Base-by-base conservation (phyloP, 2,888 invertebrate genomes). In the Flexamia atlantica region DNA sequence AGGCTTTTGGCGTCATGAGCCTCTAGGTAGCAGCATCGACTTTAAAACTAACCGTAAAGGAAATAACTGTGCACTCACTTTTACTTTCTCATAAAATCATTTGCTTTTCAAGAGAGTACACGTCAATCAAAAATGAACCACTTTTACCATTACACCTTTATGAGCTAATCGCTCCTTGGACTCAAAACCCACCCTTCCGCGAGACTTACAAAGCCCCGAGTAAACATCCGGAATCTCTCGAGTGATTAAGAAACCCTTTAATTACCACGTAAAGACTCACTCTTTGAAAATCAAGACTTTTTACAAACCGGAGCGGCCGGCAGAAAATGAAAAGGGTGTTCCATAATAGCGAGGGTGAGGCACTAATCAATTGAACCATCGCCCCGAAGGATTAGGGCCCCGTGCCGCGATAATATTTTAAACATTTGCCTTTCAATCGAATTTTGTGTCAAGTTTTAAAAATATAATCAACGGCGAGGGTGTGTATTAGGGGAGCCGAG, bases 371-470 rank as follows among this genome's bases (percentile, higher is more conserved):
- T 79, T 79, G 79, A 79, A 50, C 79, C 79, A 30, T 79, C 79
- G 32, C 46, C 46, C 46, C 40, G 68, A 23, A 60, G 60, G 81
- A 60, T 81, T 81, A 60, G 57, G 81, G 57, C 70, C 64, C 50
- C 64, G 76, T 50, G 84, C 64, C 68, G 84, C n/a, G 84, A 74
- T 76, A 84, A 84, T 84, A 84, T 82, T 84, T 82, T 82, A 84
- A 84, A 68, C 84, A 84, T 82, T 82, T 84, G 84, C 81, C 84
- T 79, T 84, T 84, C 82, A 84, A 84, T 84, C 82, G 82, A 81
- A 82, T 81, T 84, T 68, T 84, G 82, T 84, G 84, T 84, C 84
- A 84, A 84, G 82, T 82, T 84, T 84, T 84, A 64, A 84, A 84
- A 82, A 84, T 82, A 82, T 84, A 84, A 84, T 84, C 82, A 74